Evolutionary conservation across 2,113 vertebrate species (phyloP).

Genomic region (Gadus chalcogrammus): DNA sequence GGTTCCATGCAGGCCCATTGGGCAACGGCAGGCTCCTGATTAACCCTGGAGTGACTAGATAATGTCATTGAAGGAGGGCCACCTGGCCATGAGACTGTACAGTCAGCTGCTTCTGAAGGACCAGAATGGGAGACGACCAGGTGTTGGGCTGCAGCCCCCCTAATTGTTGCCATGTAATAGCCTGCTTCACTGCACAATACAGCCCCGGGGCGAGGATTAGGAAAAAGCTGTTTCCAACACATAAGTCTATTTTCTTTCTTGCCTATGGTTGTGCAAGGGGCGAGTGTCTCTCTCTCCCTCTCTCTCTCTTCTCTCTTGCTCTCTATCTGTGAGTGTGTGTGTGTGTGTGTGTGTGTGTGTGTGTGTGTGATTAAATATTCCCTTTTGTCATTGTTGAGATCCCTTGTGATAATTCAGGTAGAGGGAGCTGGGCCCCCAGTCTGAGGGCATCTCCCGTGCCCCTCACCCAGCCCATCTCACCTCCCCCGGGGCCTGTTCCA

Average conservation of each 20-base stretch:
- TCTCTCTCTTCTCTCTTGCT: neutral
- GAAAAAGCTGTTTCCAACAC: constrained; percentile 76
- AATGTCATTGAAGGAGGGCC: constrained; percentile 86
- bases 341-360: constrained; percentile 26
- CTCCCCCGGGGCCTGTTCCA: too few species aligned
- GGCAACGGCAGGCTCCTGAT: constrained; percentile 74
- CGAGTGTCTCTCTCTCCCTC: neutral
- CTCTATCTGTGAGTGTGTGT: constrained; percentile 18
- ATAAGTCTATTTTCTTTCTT: constrained; percentile 76
- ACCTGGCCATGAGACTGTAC: constrained; percentile 87
- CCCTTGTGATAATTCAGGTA: constrained; percentile 4
- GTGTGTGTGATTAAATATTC: constrained; percentile 7
- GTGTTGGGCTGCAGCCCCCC: constrained; percentile 77
- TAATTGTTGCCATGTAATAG: constrained; percentile 83
- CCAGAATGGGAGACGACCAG: constrained; percentile 79
- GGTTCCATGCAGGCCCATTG: constrained; percentile 55
- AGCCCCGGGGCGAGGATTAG: constrained; percentile 80
- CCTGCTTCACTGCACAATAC: constrained; percentile 85
- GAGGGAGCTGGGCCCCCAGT: neutral
- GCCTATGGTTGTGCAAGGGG: constrained; percentile 46
- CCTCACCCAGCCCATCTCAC: neutral
- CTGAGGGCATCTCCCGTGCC: neutral
- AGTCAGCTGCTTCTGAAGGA: constrained; percentile 87
- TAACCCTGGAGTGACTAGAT: constrained; percentile 87
- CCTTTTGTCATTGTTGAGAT: constrained; percentile 8